Evolutionary conservation across 23 tunicate genomes (phyloP).

Genomic region (Clavelina lepadiformis): DNA sequence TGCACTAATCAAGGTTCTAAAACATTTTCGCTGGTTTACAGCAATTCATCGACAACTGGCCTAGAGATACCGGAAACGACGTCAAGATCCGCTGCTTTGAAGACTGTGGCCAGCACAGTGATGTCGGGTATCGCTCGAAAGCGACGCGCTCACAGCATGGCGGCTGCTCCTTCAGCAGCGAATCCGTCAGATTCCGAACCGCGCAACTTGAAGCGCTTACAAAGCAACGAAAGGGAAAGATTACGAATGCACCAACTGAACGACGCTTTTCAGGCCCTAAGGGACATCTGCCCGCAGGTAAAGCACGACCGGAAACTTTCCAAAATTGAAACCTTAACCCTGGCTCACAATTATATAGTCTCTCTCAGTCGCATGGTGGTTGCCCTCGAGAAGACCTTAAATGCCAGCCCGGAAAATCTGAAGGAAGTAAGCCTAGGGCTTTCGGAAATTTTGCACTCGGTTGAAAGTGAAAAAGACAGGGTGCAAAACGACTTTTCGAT

Average conservation of each 20-base stretch:
- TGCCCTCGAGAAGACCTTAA: conserved; percentile 30
- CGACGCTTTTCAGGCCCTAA: conserved; percentile 91
- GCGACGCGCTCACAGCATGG: conserved; percentile 43
- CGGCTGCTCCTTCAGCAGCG: not conserved
- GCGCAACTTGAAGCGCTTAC: conserved; percentile 55
- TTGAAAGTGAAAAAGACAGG: no score
- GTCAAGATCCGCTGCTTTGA: conserved; percentile 29
- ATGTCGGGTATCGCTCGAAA: conserved; percentile 19
- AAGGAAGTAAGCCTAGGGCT: no score
- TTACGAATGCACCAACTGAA: conserved; percentile 83
- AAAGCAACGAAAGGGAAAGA: conserved; percentile 82
- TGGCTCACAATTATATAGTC: conserved; percentile 66
- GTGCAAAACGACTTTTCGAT: no score
- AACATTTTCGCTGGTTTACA: no score
- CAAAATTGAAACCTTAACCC: conserved; percentile 77
- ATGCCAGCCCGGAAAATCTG: no score
- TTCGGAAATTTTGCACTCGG: no score
- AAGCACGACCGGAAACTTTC: conserved; percentile 83
- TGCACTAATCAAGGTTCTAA: no score
- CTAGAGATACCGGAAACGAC: not conserved
- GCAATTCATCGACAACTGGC: no score
- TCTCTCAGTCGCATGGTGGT: conserved; percentile 72
- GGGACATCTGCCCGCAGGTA: conserved; percentile 79
- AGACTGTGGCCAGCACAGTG: conserved; percentile 32
- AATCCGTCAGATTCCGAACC: conserved; percentile 8